Conservation (phyloP, 2,888 invertebrate genomes). For the Philaethria dido region DNA sequence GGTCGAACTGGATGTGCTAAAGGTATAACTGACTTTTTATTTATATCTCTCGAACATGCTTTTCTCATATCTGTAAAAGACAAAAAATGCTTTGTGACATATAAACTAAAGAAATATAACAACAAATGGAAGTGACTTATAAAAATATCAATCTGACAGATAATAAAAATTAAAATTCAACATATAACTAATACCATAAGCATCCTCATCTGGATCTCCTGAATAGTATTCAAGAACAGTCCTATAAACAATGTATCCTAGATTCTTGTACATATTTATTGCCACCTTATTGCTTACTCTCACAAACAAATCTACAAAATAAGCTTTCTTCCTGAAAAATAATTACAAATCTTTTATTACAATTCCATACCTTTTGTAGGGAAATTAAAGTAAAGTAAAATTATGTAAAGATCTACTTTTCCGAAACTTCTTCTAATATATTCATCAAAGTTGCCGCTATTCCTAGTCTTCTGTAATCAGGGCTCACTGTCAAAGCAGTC, state of each 20-base stretch:
- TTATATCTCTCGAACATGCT: slow-evolving; percentile 95
- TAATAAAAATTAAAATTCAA: slow-evolving; percentile 15
- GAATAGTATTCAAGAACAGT: slow-evolving; percentile 99
- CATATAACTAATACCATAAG: slow-evolving; percentile 89
- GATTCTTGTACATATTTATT: slow-evolving; percentile 97
- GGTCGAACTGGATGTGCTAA: slow-evolving; percentile 96
- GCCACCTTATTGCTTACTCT: slow-evolving; percentile 98
- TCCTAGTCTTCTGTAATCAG: slow-evolving; percentile 95
- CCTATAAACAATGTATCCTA: slow-evolving; percentile 98
- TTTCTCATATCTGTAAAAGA: slow-evolving; percentile 97
- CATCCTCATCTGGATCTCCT: slow-evolving; percentile 99
- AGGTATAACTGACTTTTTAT: slow-evolving; percentile 96
- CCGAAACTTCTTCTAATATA: slow-evolving; percentile 97
- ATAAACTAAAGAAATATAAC: neutral
- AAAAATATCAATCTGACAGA: neutral
- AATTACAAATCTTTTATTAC: neutral
- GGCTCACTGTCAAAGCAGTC: slow-evolving; percentile 98
- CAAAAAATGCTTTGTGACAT: slow-evolving; percentile 36
- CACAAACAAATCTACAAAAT: slow-evolving; percentile 99
- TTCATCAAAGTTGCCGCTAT: slow-evolving; percentile 97
- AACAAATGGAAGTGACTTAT: neutral
- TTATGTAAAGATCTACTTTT: slow-evolving; percentile 85
- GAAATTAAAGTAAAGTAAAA: neutral
- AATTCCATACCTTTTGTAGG: too few species aligned
- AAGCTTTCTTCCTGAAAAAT: slow-evolving; percentile 92